A percentile compares a stretch with the other conserved stretches of the same genome.
These are phyloP conservation scores for Lepidurus couesii DNA, from an alignment of 1,140 invertebrate species.

Conservation along the genomic window DNA sequence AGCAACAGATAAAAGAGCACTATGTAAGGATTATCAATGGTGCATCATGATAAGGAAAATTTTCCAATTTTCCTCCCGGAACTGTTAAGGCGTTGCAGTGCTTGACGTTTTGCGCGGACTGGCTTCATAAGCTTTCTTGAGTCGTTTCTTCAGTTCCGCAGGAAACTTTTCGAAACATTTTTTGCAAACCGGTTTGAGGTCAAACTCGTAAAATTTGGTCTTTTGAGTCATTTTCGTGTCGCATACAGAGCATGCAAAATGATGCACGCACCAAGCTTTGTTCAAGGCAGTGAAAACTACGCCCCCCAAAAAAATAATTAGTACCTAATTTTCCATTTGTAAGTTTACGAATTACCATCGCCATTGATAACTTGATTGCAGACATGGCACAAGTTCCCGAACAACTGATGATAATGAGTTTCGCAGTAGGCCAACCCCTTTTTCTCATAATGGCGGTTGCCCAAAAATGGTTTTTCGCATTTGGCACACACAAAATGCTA, in stretches of 20 bases:
- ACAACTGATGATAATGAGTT: conserved; percentile 97
- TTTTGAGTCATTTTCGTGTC: conserved; percentile 97
- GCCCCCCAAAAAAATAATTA: conserved; percentile 41
- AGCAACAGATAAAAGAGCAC: too few species aligned
- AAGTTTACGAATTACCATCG: conserved; percentile 67
- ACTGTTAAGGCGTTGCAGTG: conserved; percentile 26
- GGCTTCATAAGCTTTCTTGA: conserved; percentile 51
- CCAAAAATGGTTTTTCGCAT: conserved; percentile 98
- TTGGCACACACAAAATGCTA: conserved; percentile 99
- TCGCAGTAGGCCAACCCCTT: conserved; percentile 98
- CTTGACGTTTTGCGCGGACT: conserved; percentile 29
- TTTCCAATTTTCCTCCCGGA: not conserved
- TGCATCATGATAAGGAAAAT: not conserved
- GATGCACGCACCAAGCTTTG: conserved; percentile 99
- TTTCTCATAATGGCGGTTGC: conserved; percentile 97
- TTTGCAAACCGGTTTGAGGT: conserved; percentile 96
- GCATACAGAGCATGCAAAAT: conserved; percentile 97
- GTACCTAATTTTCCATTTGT: conserved; percentile 18
- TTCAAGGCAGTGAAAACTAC: conserved; percentile 96
- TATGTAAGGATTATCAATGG: too few species aligned
- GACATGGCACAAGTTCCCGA: conserved; percentile 96
- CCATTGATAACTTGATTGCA: conserved; percentile 97
- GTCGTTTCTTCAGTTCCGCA: conserved; percentile 79
- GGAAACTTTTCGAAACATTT: conserved; percentile 98
- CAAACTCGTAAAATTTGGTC: conserved; percentile 98